Evolutionary conservation across 2,888 invertebrate genomes (phyloP).

Genomic region (Disparrhopalites patrizii): DNA sequence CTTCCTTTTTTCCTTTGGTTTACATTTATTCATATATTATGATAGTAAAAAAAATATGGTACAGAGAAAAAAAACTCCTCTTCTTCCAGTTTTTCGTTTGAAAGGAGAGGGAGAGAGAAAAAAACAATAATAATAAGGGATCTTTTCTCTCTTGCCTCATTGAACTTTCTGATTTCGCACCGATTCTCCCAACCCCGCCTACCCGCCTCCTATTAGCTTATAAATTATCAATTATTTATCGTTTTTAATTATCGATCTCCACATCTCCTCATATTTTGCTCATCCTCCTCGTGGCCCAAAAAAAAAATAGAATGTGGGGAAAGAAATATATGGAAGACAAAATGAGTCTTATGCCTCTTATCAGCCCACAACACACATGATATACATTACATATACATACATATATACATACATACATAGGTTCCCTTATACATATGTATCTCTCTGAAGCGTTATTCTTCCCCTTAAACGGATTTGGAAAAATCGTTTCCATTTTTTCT

Average conservation of each 20-base stretch:
- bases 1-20: background rate
- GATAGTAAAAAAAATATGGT: background rate
- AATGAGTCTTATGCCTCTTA: too few relatives aligned
- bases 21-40: background rate
- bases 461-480: too few relatives aligned
- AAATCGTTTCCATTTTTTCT: too few relatives aligned
- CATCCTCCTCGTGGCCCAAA: slow-evolving; percentile 20
- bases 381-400: too few relatives aligned
- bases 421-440: too few relatives aligned
- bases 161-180: slow-evolving; percentile 22
- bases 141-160: slow-evolving; percentile 1
- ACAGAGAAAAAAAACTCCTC: too few relatives aligned
- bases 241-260: slow-evolving; percentile 47
- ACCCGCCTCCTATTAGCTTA: slow-evolving; percentile 43
- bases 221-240: slow-evolving; percentile 49
- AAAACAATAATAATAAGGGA: background rate
- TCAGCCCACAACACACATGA: too few relatives aligned
- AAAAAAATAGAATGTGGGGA: too few relatives aligned
- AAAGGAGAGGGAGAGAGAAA: background rate
- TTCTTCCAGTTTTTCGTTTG: too few relatives aligned
- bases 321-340: too few relatives aligned
- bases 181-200: slow-evolving; percentile 41
- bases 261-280: slow-evolving; percentile 23
- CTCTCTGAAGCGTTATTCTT: too few relatives aligned
- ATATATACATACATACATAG: too few relatives aligned